Evolutionary conservation across 2,113 vertebrate species (phyloP), one percentile per base, ranked within the genome.

Genomic region (Varanus salvator): DNA sequence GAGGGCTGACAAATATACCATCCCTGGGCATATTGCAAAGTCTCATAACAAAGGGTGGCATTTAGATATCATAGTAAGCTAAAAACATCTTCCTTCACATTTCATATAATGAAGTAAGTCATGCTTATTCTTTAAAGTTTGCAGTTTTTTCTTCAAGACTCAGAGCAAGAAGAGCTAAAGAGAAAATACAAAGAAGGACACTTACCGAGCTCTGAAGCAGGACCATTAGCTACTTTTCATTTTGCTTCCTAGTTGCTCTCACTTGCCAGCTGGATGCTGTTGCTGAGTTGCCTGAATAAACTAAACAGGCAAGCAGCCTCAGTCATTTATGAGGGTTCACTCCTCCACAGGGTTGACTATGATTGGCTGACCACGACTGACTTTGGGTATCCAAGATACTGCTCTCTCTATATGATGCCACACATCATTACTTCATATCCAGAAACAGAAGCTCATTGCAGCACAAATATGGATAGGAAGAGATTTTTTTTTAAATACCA

Each of bases 351-450:
- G 72, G 31, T 84, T 57, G 27, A 31, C 44, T 90, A 6, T 1
- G 27, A 91, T 84, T 87, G 86, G 72, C 60, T 87, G n/a, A 34
- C 29, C 29, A 60, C n/a, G 52, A 60, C 60, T 77, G 71, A 84
- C 54, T 87, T 66, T 75, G 86, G 85, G 72, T 91, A 71, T 87
- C 74, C 48, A 87, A 77, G 74, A 72, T 87, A 87, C 85, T 84
- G 72, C n/a, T 80, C 25, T 87, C n/a, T 76, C 60, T 60, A n/a
- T 77, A 84, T 87, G 80, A 77, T 71, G 19, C n/a, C 60, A 31
- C 34, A 80, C 38, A 27, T 78, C 60, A 78, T 34, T 25, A 50
- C 60, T n/a, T 72, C 27, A 52, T 34, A 84, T 60, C 64, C 64
- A 91, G 74, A 78, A 86, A 84, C 25, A 84, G 54, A 72, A 71